A percentile compares a stretch with the other conserved stretches of the same genome.
Conservation (phyloP, 2,888 invertebrate genomes). For the Nomada ferruginata region DNA sequence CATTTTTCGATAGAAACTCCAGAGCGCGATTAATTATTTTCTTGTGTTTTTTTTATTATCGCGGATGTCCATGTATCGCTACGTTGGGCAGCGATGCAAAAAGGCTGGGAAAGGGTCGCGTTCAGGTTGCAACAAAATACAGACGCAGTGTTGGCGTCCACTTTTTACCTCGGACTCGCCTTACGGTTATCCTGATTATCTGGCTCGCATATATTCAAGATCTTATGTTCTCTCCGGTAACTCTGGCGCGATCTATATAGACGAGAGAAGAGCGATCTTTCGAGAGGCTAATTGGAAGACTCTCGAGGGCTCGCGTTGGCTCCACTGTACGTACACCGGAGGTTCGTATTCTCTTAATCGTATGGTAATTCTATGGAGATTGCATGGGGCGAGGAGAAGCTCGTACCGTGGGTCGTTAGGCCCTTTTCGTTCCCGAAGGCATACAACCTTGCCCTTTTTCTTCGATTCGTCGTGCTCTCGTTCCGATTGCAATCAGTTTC, state of each 20-base stretch:
- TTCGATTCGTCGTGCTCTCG: constrained; percentile 33
- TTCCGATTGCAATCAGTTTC: constrained; percentile 47
- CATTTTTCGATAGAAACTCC: neutral
- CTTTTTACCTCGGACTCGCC: constrained; percentile 28
- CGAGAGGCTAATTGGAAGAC: constrained; percentile 74
- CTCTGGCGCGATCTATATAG: constrained; percentile 43
- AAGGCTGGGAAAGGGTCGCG: neutral
- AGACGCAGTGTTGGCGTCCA: neutral
- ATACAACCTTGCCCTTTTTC: constrained; percentile 57
- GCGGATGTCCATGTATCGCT: neutral
- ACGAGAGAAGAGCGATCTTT: constrained; percentile 64
- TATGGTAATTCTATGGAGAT: constrained; percentile 84
- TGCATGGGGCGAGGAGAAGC: constrained; percentile 80
- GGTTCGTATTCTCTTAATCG: constrained; percentile 80
- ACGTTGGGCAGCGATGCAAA: neutral
- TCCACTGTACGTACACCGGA: constrained; percentile 54
- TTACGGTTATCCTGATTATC: constrained; percentile 55
- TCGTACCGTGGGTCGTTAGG: constrained; percentile 81
- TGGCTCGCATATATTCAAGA: constrained; percentile 45
- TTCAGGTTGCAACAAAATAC: constrained; percentile 20
- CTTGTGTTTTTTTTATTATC: neutral
- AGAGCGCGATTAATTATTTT: neutral
- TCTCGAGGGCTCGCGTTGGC: constrained; percentile 66
- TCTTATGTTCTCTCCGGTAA: constrained; percentile 45
- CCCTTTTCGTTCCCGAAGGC: constrained; percentile 73